These are phyloP conservation scores for Drosophila santomea DNA, from an alignment of 1,140 invertebrate genomes.

Conservation along the genomic window DNA sequence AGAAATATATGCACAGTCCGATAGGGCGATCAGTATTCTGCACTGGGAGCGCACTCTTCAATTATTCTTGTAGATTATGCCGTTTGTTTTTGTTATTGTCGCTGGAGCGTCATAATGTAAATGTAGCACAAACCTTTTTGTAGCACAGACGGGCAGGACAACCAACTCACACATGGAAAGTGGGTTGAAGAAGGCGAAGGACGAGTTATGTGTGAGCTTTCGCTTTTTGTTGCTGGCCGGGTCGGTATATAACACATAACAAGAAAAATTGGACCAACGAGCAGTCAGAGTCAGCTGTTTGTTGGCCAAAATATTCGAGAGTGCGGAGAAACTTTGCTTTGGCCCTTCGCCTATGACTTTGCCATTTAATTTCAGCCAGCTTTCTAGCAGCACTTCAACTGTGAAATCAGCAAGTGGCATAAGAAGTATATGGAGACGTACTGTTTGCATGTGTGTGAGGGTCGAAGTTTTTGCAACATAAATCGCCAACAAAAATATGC, in stretches of 20 bases:
- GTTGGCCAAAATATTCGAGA: conserved; percentile 62
- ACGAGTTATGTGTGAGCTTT: conserved; percentile 79
- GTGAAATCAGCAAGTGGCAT: conserved; percentile 71
- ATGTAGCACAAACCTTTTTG: conserved; percentile 83
- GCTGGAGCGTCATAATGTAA: conserved; percentile 76
- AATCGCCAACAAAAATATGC: conserved; percentile 34
- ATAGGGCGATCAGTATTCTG: conserved; percentile 38
- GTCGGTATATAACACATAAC: conserved; percentile 56
- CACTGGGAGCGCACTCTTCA: conserved; percentile 2
- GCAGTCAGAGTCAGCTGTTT: conserved; percentile 58
- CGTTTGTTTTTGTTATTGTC: conserved; percentile 77
- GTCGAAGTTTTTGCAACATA: conserved; percentile 58
- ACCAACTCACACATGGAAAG: conserved; percentile 26
- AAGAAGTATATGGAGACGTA: conserved; percentile 52
- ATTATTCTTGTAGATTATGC: conserved; percentile 73
- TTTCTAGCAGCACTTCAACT: conserved; percentile 75
- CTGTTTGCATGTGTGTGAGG: conserved; percentile 21
- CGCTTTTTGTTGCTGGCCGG: conserved; percentile 64
- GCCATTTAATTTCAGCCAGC: conserved; percentile 73
- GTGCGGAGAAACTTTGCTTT: conserved; percentile 38
- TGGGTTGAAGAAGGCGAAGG: conserved; percentile 9
- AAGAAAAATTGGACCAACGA: conserved; percentile 75
- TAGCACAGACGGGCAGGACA: conserved; percentile 59
- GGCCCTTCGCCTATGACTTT: conserved; percentile 49
- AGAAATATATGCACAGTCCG: too few species aligned